Base-by-base conservation (phyloP, 2,888 invertebrate species). In the Tetragonula carbonaria region DNA sequence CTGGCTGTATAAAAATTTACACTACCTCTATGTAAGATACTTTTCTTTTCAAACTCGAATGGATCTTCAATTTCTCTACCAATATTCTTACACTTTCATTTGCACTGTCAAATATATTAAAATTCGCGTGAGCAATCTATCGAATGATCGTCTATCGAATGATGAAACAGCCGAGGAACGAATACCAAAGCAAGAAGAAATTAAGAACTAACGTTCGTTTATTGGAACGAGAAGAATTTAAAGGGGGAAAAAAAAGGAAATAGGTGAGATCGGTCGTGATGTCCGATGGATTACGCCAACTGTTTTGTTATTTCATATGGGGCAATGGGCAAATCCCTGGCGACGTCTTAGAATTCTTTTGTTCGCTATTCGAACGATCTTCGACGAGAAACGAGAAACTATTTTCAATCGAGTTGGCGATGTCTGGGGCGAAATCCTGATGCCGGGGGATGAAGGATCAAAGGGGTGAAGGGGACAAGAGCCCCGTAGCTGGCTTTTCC, bases 341-440 rank as follows among this genome's bases (percentile, higher is more conserved):
- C 23, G 14, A 28, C 33, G 66, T 66, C 72, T 57, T 62, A 50
- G 67, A 71, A 78, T 66, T 77, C 71, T 70, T 45, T 50, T 53
- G 63, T 65, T 8, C 63, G 62, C 28, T 28, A 45, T 45, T 50
- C 38, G 21, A 16, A 11, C 57, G 81, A 74, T 77, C 5, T 45
- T 28, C 45, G 23, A 28, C 63, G 38, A 75, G 57, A 23, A 45
- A 45, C 16, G 38, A 45, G 55, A 63, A 63, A 51, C 28, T 74
- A 67, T 84, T 84, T 78, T 72, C 84, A 59, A 84, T 84, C 72
- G 82, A 51, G 53, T 33, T 33, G 23, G 14, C 72, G 72, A 75
- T 82, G 74, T 76, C 74, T 50, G 13, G 45, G 57, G 33, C 70
- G 65, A 84, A 74, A 82, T 84, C 63, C 79, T 70, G 76, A 79